These are phyloP conservation scores for Onychostoma macrolepis DNA, from an alignment of 2,113 vertebrate species.

Conservation along the genomic window DNA sequence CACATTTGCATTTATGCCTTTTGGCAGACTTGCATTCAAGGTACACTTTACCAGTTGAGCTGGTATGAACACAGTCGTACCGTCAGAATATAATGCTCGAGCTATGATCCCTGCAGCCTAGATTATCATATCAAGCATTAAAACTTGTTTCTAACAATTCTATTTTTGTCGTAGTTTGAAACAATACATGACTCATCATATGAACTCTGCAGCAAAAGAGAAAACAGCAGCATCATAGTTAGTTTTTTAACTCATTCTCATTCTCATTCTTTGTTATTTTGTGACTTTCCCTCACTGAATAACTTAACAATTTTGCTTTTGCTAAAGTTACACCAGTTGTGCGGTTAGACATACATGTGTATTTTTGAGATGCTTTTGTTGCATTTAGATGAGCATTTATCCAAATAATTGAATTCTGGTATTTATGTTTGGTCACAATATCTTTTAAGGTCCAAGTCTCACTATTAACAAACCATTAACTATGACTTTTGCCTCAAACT, in stretches of 20 bases:
- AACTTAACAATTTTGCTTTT: not conserved
- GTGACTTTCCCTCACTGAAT: not conserved
- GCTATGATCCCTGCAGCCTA: not conserved
- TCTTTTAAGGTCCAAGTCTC: no score
- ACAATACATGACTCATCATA: slow-evolving; percentile 1
- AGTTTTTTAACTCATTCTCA: not conserved
- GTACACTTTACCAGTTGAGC: not conserved
- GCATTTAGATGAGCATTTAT: not conserved
- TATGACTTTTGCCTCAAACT: no score
- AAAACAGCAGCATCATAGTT: not conserved
- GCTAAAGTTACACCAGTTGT: not conserved
- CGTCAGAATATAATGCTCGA: not conserved
- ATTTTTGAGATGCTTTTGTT: not conserved
- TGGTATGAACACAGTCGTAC: not conserved
- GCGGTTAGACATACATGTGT: not conserved
- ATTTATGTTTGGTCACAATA: not conserved
- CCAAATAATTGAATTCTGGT: not conserved
- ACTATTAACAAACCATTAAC: no score
- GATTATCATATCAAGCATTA: not conserved
- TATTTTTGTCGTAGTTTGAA: not conserved
- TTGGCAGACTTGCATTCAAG: not conserved
- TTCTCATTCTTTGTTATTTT: not conserved
- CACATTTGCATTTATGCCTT: not conserved
- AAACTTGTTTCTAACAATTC: not conserved
- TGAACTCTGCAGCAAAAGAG: not conserved